These are phyloP conservation scores for Drosophila grimshawi DNA, from an alignment of 1,140 invertebrate genomes.

Conservation along the genomic window DNA sequence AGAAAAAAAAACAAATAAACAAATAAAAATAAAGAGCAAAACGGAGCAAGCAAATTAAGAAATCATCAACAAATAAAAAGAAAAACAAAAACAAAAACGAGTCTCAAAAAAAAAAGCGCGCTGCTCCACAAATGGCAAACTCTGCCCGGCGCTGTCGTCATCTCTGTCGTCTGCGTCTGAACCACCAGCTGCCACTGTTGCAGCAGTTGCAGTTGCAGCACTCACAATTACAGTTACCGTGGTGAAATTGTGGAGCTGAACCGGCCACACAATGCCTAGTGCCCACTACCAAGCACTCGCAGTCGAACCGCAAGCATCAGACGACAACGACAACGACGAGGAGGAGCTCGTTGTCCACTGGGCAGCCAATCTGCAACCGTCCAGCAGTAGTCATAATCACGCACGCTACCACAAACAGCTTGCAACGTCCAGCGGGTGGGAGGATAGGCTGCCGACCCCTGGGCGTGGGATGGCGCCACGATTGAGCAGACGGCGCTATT, in stretches of 20 bases:
- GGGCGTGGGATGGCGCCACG: constrained; percentile 22
- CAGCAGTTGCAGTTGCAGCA: constrained; percentile 18
- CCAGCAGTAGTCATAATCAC: constrained; percentile 19
- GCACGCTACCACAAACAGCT: constrained; percentile 36
- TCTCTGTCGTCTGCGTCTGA: constrained; percentile 8
- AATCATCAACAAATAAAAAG: neutral
- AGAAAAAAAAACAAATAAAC: constrained; percentile 6
- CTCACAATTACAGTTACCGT: neutral
- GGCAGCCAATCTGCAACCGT: neutral
- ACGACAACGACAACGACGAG: constrained; percentile 52
- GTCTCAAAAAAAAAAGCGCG: neutral
- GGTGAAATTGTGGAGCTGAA: neutral
- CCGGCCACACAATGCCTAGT: constrained; percentile 62
- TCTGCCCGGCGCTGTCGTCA: constrained; percentile 34
- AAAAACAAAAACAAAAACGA: neutral
- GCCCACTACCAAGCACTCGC: constrained; percentile 70
- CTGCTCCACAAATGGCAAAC: constrained; percentile 58
- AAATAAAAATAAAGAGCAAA: neutral
- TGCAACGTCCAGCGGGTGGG: constrained; percentile 3
- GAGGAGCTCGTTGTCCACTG: neutral
- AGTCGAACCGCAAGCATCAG: constrained; percentile 43
- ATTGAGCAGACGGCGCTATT: constrained; percentile 31
- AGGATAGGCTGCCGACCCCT: neutral
- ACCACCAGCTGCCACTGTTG: constrained; percentile 24
- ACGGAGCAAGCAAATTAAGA: neutral